Evolutionary conservation across 2,888 invertebrate species (phyloP), one percentile per base, ranked within the genome.

Genomic region (Lingula anatina): DNA sequence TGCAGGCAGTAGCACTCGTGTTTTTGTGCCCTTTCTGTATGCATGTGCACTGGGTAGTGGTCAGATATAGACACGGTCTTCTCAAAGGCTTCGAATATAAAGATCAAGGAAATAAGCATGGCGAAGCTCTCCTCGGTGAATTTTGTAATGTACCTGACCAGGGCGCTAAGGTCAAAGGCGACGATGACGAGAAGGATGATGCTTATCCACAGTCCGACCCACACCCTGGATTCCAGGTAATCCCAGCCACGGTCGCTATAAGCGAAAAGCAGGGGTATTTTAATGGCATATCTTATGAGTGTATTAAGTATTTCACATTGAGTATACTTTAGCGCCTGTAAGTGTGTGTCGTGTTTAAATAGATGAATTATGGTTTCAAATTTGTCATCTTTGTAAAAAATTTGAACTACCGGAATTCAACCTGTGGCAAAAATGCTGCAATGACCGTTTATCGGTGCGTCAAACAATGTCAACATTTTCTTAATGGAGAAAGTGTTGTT

Each of bases 51-150:
- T 57, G 53, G 9, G 44, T 45, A 15, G 51, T 24, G 7, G 52
- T 48, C 4, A 18, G 25, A 36, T 60, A 51, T 0, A 63, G 59
- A 15, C 59, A 89, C 79, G 39, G 95, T 89, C 79, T 96, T 95
- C 80, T 94, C 92, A 59, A 96, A 85, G 45, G 95, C 94, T 85
- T 96, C 94, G 71, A 90, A 90, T 76, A 97, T 93, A 78, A 96
- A 97, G 73, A 97, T 97, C 69, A 96, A 88, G 27, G 95, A 95
- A 71, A 96, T 97, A 15, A 96, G 81, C 0, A 92, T 91, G 15
- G 96, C 95, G 73, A 96, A 96, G 76, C 93, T 95, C 78, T 96
- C 95, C 76, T 96, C 95, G 0, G 95, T 96, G 74, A 96, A 96
- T 60, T 95, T 84, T 15, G 96, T 97, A 60, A 96, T 96, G 72